Evolutionary conservation across 2,888 invertebrate genomes (phyloP).

Genomic region (Thera britannica): DNA sequence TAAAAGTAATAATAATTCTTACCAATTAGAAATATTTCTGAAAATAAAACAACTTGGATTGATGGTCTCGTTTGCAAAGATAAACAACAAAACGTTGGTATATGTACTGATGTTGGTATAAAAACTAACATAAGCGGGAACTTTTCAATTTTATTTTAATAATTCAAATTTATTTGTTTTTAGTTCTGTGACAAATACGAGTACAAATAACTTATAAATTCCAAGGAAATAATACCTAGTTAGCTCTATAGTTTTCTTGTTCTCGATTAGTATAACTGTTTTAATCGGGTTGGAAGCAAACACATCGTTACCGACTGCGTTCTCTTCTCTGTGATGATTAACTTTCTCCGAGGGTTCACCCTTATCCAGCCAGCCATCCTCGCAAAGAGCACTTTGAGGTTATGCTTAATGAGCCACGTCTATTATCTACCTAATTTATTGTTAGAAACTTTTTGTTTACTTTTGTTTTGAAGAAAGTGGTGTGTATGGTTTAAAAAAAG

Average conservation of each 20-base stretch:
- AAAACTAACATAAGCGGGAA: too few relatives aligned
- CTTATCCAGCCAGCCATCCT: conserved; percentile 47
- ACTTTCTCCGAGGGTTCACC: conserved; percentile 49
- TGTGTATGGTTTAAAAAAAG: too few relatives aligned
- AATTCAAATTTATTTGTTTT: too few relatives aligned
- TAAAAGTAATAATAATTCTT: too few relatives aligned
- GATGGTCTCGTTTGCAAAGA: too few relatives aligned
- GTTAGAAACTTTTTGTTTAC: conserved; percentile 26
- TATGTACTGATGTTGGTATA: too few relatives aligned
- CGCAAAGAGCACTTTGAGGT: conserved; percentile 55
- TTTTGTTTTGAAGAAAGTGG: neutral
- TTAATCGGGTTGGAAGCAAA: conserved; percentile 63
- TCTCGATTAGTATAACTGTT: conserved; percentile 45
- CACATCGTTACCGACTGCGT: conserved; percentile 57
- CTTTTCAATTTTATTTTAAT: too few relatives aligned
- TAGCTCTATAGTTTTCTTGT: conserved; percentile 46
- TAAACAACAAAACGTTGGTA: too few relatives aligned
- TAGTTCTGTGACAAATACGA: too few relatives aligned
- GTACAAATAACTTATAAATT: too few relatives aligned
- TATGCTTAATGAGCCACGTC: conserved; percentile 59
- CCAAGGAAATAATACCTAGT: neutral
- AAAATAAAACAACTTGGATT: too few relatives aligned
- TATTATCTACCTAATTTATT: conserved; percentile 36
- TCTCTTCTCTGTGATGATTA: conserved; percentile 50
- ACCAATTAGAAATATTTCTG: too few relatives aligned